Evolutionary conservation across 2,888 invertebrate species (phyloP).

Genomic region (Acanthosepion esculentum): DNA sequence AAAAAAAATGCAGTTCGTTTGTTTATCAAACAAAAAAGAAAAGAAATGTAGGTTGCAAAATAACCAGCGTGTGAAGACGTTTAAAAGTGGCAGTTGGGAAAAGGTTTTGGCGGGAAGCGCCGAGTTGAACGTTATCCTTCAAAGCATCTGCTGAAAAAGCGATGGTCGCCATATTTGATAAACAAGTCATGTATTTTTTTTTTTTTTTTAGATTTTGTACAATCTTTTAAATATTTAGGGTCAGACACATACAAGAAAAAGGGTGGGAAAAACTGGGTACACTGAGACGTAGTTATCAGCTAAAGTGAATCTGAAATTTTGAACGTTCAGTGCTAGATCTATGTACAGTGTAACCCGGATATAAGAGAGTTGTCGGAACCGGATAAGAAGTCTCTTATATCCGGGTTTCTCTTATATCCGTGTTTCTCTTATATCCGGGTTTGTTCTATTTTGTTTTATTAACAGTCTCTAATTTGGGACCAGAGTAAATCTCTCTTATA

Average conservation of each 20-base stretch:
- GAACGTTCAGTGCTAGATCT: too few relatives aligned
- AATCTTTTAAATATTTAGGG: background rate
- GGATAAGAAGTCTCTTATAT: too few relatives aligned
- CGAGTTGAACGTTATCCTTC: background rate
- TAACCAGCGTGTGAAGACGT: background rate
- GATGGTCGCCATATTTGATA: background rate
- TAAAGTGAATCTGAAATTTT: too few relatives aligned
- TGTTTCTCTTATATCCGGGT: too few relatives aligned
- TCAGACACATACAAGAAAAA: background rate
- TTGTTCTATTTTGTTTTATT: too few relatives aligned
- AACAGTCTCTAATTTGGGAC: too few relatives aligned
- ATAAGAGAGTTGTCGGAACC: too few relatives aligned
- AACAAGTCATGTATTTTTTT: background rate
- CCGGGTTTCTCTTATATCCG: too few relatives aligned
- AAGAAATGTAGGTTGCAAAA: background rate
- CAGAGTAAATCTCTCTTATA: too few relatives aligned
- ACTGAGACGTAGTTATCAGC: too few relatives aligned
- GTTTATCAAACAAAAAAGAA: background rate
- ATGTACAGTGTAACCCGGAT: too few relatives aligned
- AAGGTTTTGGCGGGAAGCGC: background rate
- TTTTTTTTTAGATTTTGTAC: background rate
- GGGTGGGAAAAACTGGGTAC: too few relatives aligned
- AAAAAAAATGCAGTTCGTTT: background rate
- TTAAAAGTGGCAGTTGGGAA: background rate
- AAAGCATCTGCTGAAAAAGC: background rate